Conservation (phyloP, 2,797 vertebrate species). For the Peromyscus attwateri region DNA sequence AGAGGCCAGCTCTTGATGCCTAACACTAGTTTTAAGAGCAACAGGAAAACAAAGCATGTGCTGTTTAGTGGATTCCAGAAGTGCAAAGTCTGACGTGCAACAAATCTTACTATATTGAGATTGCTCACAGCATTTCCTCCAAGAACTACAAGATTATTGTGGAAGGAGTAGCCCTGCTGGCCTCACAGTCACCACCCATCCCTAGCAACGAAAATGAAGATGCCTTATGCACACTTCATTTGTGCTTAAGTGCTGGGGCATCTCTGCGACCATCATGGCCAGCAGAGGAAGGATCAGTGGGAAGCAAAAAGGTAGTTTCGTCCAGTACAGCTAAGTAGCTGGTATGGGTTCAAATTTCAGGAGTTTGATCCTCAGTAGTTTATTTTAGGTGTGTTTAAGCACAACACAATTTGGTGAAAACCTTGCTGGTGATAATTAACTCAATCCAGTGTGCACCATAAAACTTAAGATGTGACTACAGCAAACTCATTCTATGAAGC, state of each 20-base stretch:
- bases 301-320: neutral
- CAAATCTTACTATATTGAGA: neutral
- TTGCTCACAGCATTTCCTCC: neutral
- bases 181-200: neutral
- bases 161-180: neutral
- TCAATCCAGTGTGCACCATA: neutral
- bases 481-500: neutral
- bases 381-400: neutral
- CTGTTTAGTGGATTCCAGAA: neutral
- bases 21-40: neutral
- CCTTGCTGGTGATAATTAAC: neutral
- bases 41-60: neutral
- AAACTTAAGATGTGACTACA: neutral
- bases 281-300: neutral
- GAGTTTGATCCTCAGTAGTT: neutral
- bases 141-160: neutral
- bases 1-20: neutral
- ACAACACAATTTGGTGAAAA: neutral
- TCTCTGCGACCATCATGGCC: neutral
- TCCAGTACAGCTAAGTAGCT: neutral
- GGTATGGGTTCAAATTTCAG: neutral
- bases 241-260: neutral
- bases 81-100: neutral
- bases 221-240: too few species aligned
- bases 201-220: too few species aligned